Base-by-base conservation (phyloP, 37 sponge, comb jelly and placozoan genomes). In the Chondrosia reniformis region DNA sequence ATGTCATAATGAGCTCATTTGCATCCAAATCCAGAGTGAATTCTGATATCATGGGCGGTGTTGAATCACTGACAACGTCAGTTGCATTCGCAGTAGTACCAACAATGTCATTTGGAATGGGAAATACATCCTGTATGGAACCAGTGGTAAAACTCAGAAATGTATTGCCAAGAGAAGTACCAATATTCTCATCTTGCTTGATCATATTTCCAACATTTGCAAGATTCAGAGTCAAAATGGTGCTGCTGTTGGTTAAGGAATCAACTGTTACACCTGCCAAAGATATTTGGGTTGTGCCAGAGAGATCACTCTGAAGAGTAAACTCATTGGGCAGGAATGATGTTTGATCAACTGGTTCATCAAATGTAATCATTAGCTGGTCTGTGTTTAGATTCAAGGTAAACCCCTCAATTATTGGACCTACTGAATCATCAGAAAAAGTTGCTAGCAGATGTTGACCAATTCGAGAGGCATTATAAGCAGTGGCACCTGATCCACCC, bases 1-100 rank as follows among this genome's bases (percentile, higher is more conserved):
- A 95, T 0, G 96, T 95, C 17, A 95, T 7, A 15, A 80, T 13
- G 30, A 95, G 72, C 36, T 67, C 43, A 49, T 88, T 89, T 21
- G 77, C 17, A 67, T 86, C 81, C 0, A 95, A 78, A 66, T 92
- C 86, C 10, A 95, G 82, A 63, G 55, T 67, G 40, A 81, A 89
- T 28, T 82, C 73, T 0, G 80, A 32, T 12, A 95, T n/a, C 5
- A 19, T 49, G 36, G 94, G 94, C 0, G 87, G 87, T 28, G 69
- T 56, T 12, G 85, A 89, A 54, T 88, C 89, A 27, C 42, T 58
- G 4, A 63, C 21, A 21, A 91, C 78, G 3, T 46, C 13, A 1
- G 74, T 56, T 10, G 81, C 87, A 46, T 76, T 71, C 3, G 83
- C 30, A 19, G 49, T 38, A 30, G 41, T 76, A 30, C 7, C 75